phyloP scores from a whole-genome alignment of 2,888 invertebrate genomes.

The Piscicola geometra region DNA sequence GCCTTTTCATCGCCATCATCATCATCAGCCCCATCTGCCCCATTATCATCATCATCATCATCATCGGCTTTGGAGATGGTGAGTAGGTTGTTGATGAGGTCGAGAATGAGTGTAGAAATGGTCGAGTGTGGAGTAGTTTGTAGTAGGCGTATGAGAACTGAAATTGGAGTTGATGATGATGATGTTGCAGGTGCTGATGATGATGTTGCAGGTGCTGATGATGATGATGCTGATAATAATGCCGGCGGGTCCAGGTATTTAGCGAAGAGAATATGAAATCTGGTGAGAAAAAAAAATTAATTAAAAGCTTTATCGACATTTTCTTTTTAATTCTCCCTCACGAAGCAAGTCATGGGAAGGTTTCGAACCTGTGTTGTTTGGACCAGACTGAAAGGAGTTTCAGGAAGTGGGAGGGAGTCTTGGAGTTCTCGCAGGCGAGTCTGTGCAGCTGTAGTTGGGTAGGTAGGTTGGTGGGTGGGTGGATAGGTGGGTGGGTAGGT shows the following conservation, averaged over 20 bases:
- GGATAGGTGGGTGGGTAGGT: too few relatives aligned
- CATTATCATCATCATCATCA: slow-evolving; percentile 42
- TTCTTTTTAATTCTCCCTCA: too few relatives aligned
- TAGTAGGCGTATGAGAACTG: slow-evolving; percentile 68
- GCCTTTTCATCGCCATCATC: too few relatives aligned
- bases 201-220: slow-evolving; percentile 58
- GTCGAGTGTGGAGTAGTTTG: slow-evolving; percentile 65
- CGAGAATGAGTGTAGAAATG: slow-evolving; percentile 59
- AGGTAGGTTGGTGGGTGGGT: too few relatives aligned
- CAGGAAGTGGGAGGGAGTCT: slow-evolving; percentile 74
- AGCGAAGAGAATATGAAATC: slow-evolving; percentile 17
- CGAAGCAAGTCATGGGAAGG: neutral
- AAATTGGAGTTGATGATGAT: slow-evolving; percentile 62
- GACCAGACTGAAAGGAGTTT: slow-evolving; percentile 77
- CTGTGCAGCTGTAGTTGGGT: slow-evolving; percentile 56
- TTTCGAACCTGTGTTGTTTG: slow-evolving; percentile 65
- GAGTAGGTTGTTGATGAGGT: slow-evolving; percentile 52
- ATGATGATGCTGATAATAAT: slow-evolving; percentile 61
- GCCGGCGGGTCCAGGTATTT: slow-evolving; percentile 11
- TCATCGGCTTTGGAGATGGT: slow-evolving; percentile 42
- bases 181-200: slow-evolving; percentile 57
- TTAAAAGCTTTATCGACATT: neutral
- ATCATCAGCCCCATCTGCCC: neutral
- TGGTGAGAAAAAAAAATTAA: slow-evolving; percentile 9
- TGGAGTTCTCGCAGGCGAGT: slow-evolving; percentile 73